phyloP scores from a whole-genome alignment of 2,113 vertebrate genomes.

The Myanophis thanlyinensis region DNA sequence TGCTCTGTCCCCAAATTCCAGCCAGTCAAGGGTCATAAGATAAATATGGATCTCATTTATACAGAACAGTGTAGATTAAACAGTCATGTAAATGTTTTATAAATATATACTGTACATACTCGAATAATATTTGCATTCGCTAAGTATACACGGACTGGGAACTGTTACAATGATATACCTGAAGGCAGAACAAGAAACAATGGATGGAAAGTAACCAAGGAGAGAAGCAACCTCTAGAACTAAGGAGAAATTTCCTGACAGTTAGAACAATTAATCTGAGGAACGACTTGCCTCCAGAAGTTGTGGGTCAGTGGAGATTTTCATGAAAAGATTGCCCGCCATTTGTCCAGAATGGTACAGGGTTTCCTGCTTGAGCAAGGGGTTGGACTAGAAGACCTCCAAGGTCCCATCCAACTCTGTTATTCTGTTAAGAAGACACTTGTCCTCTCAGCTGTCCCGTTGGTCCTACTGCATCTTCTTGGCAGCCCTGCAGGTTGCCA shows the following conservation, averaged over 20 bases:
- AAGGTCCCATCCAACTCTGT: neutral
- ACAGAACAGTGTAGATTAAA: neutral
- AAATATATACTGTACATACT: neutral
- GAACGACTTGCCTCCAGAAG: neutral
- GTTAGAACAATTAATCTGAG: neutral
- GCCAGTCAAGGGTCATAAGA: neutral
- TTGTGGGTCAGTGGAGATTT: neutral
- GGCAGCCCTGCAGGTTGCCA: neutral
- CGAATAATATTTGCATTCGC: neutral
- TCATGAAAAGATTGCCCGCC: neutral
- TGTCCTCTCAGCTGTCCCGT: neutral
- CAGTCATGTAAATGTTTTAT: neutral
- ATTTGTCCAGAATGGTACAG: no score
- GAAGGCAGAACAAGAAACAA: neutral
- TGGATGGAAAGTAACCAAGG: neutral
- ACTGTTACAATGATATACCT: neutral
- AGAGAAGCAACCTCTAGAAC: neutral
- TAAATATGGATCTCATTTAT: neutral
- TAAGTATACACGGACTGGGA: neutral
- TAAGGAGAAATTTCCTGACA: neutral
- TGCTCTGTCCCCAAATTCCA: neutral
- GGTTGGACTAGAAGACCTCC: neutral
- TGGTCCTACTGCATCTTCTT: neutral
- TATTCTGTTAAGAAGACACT: neutral
- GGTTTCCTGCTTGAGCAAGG: no score